These are phyloP conservation scores for Menidia beryllina DNA, from an alignment of 2,113 vertebrate species.

Conservation along the genomic window DNA sequence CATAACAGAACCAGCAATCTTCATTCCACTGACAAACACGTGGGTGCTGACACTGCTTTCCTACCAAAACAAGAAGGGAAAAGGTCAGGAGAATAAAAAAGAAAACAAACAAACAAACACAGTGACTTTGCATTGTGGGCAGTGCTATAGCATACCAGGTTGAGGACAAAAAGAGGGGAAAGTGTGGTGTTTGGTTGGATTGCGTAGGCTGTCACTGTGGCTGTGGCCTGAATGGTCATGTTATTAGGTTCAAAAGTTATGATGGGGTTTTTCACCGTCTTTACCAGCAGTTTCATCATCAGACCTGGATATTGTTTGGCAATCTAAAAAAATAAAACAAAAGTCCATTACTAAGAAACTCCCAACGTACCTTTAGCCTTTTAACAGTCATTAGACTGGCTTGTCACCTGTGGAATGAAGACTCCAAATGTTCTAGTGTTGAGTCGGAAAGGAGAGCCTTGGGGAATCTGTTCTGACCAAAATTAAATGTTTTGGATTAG, in stretches of 20 bases:
- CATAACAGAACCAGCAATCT: slow-evolving; percentile 66
- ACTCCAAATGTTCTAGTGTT: slow-evolving; percentile 75
- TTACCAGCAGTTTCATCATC: slow-evolving; percentile 78
- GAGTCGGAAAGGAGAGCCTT: slow-evolving; percentile 73
- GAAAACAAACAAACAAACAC: neutral
- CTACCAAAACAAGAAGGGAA: slow-evolving; percentile 44
- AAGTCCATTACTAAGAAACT: neutral
- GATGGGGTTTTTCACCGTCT: slow-evolving; percentile 48
- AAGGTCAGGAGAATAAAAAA: neutral
- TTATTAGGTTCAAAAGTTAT: slow-evolving; percentile 69
- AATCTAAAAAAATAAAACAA: slow-evolving; percentile 60
- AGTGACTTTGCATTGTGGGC: neutral
- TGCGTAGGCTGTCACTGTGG: slow-evolving; percentile 73
- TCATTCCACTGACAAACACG: slow-evolving; percentile 64
- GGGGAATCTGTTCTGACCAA: slow-evolving; percentile 71
- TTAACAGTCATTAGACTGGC: neutral
- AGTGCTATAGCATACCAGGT: slow-evolving; percentile 68
- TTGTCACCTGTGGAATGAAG: slow-evolving; percentile 77
- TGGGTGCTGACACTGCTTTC: slow-evolving; percentile 66
- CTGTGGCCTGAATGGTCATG: slow-evolving; percentile 48
- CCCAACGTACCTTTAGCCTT: fast-evolving
- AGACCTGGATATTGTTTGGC: slow-evolving; percentile 75
- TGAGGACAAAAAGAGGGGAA: slow-evolving; percentile 77
- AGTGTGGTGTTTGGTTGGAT: slow-evolving; percentile 77
- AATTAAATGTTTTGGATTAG: neutral